Conservation (phyloP, 2,797 vertebrate genomes). For the Notoglanidium macrostoma region DNA sequence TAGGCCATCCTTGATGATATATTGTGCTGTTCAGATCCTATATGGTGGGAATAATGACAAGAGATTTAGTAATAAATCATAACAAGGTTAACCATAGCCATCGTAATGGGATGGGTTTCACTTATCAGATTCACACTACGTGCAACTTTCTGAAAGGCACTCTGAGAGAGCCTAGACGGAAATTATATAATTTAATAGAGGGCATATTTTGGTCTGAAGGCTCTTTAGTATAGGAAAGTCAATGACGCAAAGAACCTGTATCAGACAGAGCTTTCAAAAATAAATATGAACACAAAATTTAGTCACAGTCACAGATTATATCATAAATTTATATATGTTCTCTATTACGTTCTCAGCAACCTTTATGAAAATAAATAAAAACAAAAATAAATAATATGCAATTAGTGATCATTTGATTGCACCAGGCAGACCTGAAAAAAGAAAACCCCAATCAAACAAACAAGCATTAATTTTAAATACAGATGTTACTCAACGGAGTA, state of each 20-base stretch:
- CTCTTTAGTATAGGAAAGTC: constrained; percentile 29
- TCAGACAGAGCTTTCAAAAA: constrained; percentile 2
- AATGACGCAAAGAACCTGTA: constrained; percentile 19
- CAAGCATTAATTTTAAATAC: not conserved
- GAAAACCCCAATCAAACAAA: not conserved
- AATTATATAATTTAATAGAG: constrained; percentile 39
- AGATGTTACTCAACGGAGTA: not conserved
- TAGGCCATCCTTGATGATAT: not conserved
- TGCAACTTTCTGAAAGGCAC: constrained; percentile 26
- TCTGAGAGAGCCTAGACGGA: constrained; percentile 23
- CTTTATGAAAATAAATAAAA: not conserved
- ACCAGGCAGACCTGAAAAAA: not conserved
- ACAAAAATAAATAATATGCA: not conserved
- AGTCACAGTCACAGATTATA: not conserved
- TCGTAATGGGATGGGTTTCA: constrained; percentile 31
- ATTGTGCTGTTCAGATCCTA: constrained; percentile 7
- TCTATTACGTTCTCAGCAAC: not conserved
- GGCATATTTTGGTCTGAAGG: constrained; percentile 12
- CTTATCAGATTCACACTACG: constrained; percentile 30
- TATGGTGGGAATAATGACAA: constrained; percentile 10
- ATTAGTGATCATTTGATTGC: not conserved
- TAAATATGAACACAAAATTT: not conserved
- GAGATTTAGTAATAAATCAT: constrained; percentile 25
- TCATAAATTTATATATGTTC: not conserved
- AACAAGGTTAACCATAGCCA: constrained; percentile 20